These are phyloP conservation scores for Spisula solida DNA, from an alignment of 2,888 invertebrate genomes.

Conservation along the genomic window DNA sequence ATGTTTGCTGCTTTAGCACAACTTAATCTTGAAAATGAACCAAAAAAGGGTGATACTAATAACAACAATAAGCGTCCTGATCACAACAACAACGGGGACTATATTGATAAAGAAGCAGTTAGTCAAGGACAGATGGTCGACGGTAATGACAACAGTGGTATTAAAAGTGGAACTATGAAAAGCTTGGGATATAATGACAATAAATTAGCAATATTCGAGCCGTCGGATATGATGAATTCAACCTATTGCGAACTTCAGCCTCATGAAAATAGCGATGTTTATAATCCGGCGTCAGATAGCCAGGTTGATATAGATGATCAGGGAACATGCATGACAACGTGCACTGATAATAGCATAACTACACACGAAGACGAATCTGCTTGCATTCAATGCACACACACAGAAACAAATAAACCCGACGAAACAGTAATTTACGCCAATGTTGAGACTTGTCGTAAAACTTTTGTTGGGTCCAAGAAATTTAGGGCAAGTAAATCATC, in stretches of 20 bases:
- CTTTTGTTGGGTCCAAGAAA: not conserved
- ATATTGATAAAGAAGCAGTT: not conserved
- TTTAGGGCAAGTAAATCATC: not conserved
- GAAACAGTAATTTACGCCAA: not conserved
- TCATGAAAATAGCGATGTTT: not conserved
- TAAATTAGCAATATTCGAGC: not conserved
- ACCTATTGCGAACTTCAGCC: slow-evolving; percentile 1
- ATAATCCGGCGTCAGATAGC: not conserved
- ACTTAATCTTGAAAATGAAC: not conserved
- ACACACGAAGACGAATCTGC: no score
- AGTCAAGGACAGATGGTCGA: not conserved
- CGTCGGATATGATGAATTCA: not conserved
- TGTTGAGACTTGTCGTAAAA: not conserved
- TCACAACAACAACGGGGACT: not conserved
- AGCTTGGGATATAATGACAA: not conserved
- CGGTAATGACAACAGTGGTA: not conserved
- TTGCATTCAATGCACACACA: no score
- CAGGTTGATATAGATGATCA: not conserved
- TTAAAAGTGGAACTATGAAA: not conserved
- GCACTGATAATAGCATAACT: not conserved
- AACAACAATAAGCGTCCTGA: not conserved
- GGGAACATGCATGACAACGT: not conserved
- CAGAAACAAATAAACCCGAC: no score
- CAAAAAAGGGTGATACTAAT: not conserved
- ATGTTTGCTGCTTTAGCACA: slow-evolving; percentile 4